Base-by-base conservation (phyloP, 2,888 invertebrate species). In the Flexamia atlantica region DNA sequence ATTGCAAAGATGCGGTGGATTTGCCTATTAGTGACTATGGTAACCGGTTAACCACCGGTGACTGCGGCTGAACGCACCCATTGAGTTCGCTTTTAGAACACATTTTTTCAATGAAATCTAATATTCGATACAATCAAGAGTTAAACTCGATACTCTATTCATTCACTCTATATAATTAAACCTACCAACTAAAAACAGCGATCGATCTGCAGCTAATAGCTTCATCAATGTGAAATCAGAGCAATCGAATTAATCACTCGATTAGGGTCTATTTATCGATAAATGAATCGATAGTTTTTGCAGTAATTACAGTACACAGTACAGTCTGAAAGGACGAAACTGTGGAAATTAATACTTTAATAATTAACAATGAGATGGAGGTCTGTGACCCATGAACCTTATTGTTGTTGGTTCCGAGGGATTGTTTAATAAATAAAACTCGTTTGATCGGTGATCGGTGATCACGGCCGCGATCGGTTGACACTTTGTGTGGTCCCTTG, bases 391-490 rank as follows among this genome's bases (percentile, higher is more conserved):
- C 23, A 17, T 40, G 70, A 40, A 40, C 70, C 23, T 70, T 70
- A 70, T 70, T 70, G 70, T 70, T 40, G 14, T 36, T 7, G 20
- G 25, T 9, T 28, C 32, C n/a, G 32, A 7, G 23, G 40, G 20
- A 70, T 40, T 70, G 70, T 70, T 70, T 32, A 36, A 70, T 70
- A 70, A 70, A 70, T 70, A 36, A 40, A 30, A 68, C 68, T 32
- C 32, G 68, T 70, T 32, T 32, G 32, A 40, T 36, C 28, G 30
- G 25, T 4, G 60, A 30, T 32, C 46, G 12, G 12, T 12, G 40
- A 5, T 17, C 46, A 1, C 46, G 2, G 12, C 46, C 46, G 14
- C 23, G 20, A 23, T 4, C 17, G 40, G 20, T 40, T 70, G 70
- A 70, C 32, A 70, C 17, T 68, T 68, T 70, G 70, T 36, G 70